Percentiles rank a stretch among this genome's conserved stretches.
phyloP scores from a whole-genome alignment of 2,888 invertebrate species.

The Anodontia alba region DNA sequence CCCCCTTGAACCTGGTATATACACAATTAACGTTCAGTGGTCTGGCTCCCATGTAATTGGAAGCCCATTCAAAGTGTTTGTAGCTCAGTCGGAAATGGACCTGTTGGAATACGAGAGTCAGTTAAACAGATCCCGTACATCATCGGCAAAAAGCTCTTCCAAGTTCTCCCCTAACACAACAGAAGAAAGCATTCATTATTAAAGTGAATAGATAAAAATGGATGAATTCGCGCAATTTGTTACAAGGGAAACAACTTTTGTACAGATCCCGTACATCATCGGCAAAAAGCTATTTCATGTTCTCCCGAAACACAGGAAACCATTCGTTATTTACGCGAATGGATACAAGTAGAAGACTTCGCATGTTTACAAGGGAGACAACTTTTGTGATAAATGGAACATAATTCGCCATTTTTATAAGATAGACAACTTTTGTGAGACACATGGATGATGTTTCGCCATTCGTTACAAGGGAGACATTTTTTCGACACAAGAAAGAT shows the following conservation, averaged over 20 bases:
- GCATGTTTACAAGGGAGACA: not conserved
- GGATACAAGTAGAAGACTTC: not conserved
- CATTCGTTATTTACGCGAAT: conserved; percentile 41
- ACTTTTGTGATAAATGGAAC: no score
- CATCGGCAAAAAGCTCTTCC: conserved; percentile 43
- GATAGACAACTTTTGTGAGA: no score
- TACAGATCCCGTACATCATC: conserved; percentile 48
- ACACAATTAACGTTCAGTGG: conserved; percentile 77
- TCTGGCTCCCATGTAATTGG: conserved; percentile 73
- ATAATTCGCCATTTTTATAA: no score
- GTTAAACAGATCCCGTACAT: conserved; percentile 43
- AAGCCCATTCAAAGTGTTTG: conserved; percentile 72
- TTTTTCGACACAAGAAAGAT: conserved; percentile 51
- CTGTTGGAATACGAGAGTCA: conserved; percentile 55
- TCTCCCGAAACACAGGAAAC: conserved; percentile 52
- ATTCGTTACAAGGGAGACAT: not conserved
- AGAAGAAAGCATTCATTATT: conserved; percentile 54
- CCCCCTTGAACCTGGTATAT: conserved; percentile 75
- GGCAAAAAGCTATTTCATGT: conserved; percentile 39
- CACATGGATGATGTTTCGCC: no score
- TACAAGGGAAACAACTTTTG: no score
- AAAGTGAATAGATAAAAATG: not conserved
- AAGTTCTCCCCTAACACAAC: conserved; percentile 53
- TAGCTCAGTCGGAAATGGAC: conserved; percentile 66
- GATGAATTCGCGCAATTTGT: no score